A percentile compares a stretch with the other conserved stretches of the same genome.
Conservation (phyloP, 1,140 invertebrate species). For the Phocides pigmalion region DNA sequence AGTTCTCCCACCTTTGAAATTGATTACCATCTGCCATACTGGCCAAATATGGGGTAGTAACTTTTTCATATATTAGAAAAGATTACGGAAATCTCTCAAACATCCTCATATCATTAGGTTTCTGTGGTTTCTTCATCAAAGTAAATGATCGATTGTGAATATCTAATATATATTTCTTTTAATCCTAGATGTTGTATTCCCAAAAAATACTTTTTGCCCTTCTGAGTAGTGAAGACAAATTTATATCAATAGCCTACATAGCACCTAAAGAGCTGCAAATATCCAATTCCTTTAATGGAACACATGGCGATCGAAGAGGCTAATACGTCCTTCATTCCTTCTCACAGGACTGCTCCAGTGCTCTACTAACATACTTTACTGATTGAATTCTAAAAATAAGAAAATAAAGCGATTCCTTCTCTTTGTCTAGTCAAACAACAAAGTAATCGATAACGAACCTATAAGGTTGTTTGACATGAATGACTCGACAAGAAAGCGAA, state of each 20-base stretch:
- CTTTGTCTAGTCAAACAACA: conserved; percentile 20
- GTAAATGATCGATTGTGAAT: too few relatives aligned
- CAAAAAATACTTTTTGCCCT: too few relatives aligned
- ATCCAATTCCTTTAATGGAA: conserved; percentile 47
- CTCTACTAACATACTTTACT: conserved; percentile 42
- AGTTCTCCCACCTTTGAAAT: too few relatives aligned
- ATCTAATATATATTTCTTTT: too few relatives aligned
- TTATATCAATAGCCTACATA: neutral
- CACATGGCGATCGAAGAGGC: conserved; percentile 31
- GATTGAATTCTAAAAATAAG: conserved; percentile 53
- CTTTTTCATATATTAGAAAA: too few relatives aligned
- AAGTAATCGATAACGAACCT: conserved; percentile 30
- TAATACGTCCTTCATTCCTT: conserved; percentile 36
- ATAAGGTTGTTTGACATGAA: conserved; percentile 18
- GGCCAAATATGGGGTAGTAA: too few relatives aligned
- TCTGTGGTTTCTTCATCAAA: too few relatives aligned
- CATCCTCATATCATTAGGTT: too few relatives aligned
- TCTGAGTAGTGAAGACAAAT: too few relatives aligned
- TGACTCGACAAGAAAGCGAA: conserved; percentile 26
- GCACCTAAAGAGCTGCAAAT: conserved; percentile 44
- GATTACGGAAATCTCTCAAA: too few relatives aligned
- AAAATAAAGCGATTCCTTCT: conserved; percentile 13
- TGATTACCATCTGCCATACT: too few relatives aligned
- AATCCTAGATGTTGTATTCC: too few relatives aligned
- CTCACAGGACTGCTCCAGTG: conserved; percentile 31